Base-by-base conservation (phyloP, 2,113 vertebrate genomes). In the Psettodes erumei region DNA sequence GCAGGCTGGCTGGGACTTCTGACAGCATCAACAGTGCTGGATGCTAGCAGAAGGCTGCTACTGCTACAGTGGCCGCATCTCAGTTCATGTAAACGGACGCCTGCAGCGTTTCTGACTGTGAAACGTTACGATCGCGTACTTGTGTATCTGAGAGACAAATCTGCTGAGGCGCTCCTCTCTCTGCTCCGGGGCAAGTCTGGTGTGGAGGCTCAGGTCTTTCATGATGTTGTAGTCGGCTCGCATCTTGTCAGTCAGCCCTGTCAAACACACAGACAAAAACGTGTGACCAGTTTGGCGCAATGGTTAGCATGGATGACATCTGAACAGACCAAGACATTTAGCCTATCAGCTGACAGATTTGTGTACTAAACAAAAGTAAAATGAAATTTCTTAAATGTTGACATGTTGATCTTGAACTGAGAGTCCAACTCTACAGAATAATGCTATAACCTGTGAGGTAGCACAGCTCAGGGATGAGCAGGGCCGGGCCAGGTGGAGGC, bases 221-320 rank as follows among this genome's bases (percentile, higher is more conserved):
- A 98, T 99, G 81, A 98, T 94, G 1, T 32, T 94, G 79, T 95
- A 96, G 83, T 99, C 97, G 1, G 25, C 88, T 2, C 97, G 94
- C 96, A 98, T 99, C 86, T 94, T 97, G 48, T 97, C 96, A 0
- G 96, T 99, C 62, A 99, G 79, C 3, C 98, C 97, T 99, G 87
- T 33, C 25, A 50, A 71, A 85, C 16, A 71, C 1, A 56, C 15
- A 2, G 0, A 12, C 2, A 13, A 55, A 55, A 12, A 1, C 11
- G 1, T 25, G 1, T 6, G 8, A 53, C 19, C 5, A 7, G n/a
- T 42, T 21, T 50, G 1, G 71, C 32, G 4, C 2, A 15, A 13
- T 8, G n/a, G 12, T 3, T 50, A 33, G 1, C 8, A 19, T 2
- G 4, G 7, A 64, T 21, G 6, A 13, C 10, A n/a, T 37, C 7